These are phyloP conservation scores for Lerista edwardsae DNA, from an alignment of 2,797 vertebrate species.

Conservation along the genomic window DNA sequence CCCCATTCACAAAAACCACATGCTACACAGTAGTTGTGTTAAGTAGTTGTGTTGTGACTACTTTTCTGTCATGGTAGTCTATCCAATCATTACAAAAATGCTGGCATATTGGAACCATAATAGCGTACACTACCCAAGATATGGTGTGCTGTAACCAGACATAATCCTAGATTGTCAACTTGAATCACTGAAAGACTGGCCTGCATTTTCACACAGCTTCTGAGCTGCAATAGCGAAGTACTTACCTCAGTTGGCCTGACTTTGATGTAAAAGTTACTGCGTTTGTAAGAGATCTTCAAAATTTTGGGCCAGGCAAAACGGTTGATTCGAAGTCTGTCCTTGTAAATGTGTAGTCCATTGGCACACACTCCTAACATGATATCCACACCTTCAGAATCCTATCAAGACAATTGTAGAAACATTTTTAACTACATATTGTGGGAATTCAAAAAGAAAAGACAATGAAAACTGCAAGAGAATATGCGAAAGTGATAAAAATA, in stretches of 20 bases:
- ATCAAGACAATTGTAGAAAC: slow-evolving; percentile 48
- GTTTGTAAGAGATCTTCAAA: slow-evolving; percentile 98
- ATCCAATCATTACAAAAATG: background rate
- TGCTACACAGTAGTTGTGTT: background rate
- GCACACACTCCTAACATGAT: slow-evolving; percentile 97
- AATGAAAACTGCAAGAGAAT: background rate
- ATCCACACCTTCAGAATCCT: slow-evolving; percentile 98
- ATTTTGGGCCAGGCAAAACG: slow-evolving; percentile 99
- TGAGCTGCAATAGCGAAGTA: background rate
- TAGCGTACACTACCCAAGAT: background rate
- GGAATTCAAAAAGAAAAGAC: slow-evolving; percentile 12
- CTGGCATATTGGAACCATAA: background rate
- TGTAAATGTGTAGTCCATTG: slow-evolving; percentile 96
- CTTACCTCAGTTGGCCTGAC: slow-evolving; percentile 97
- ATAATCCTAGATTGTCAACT: background rate
- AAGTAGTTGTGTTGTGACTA: too few relatives aligned
- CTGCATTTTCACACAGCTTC: background rate
- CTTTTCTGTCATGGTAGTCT: too few relatives aligned
- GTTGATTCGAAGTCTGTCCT: slow-evolving; percentile 96
- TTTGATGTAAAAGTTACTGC: slow-evolving; percentile 99
- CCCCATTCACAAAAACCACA: background rate
- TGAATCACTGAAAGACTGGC: background rate
- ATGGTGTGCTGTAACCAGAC: background rate
- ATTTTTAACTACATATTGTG: slow-evolving; percentile 19
- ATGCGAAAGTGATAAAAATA: background rate